Evolutionary conservation across 30 jellyfish, hydroid and myxozoan genomes (phyloP), one percentile per base, ranked within the genome.

Genomic region (Sanderia malayensis): DNA sequence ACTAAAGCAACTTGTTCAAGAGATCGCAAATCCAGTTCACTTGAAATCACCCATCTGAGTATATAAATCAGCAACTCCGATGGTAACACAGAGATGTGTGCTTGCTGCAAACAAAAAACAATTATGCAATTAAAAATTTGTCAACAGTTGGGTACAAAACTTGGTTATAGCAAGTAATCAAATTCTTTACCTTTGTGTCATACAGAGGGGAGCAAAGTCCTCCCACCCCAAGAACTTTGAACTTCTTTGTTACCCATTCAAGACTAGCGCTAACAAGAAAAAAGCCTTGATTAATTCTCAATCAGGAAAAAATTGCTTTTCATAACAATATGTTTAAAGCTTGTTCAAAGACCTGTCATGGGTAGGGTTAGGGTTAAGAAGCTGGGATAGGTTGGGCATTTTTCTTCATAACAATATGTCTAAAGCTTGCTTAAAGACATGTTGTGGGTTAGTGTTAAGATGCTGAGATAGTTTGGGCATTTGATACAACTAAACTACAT

Each of bases 1-100:
- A 82, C 97, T 95, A 81, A 29, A 26, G 20, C 52, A 49, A 66
- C 64, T 44, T 76, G 84, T 28, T 75, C 88, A 37, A 88, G 80
- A 0, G 97, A 80, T 61, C 82, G 69, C 19, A 88, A 44, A 58
- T 88, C 97, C 61, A 88, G 87, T 33, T 88, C 94, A 65, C 61
- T 70, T 10, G 97, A 88, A 62, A 88, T 82, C 60, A 88, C 93
- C 97, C 97, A 88, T 82, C 88, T 63, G 19, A 88, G 49, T 20
- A 88, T 64, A 41, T 58, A 60, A 25, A 74, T 55, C 64, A 88
- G 81, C 67, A 88, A 81, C 75, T 88, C 97, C 0, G 93, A 46
- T 19, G 97, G 97, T 41, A 88, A 41, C 6, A 77, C 88, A 23
- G 97, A 88, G 21, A 88, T 75, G 67, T 88, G 97, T 10, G 94